A percentile compares a stretch with the other conserved stretches of the same genome.
phyloP scores from a whole-genome alignment of 2,797 vertebrate species.

The Capromys pilorides region DNA sequence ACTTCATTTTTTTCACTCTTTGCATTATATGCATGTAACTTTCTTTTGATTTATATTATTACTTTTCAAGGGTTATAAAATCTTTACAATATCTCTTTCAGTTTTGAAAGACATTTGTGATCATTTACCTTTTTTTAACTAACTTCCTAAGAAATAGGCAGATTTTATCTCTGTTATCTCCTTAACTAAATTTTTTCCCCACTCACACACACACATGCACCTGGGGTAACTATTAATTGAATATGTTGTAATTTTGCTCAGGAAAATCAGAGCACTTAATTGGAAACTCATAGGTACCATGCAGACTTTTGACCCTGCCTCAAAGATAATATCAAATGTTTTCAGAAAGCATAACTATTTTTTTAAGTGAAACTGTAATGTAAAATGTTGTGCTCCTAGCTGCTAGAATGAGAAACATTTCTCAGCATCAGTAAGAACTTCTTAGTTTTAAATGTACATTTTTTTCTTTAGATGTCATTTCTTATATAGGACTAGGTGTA shows the following conservation, averaged over 20 bases:
- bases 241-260: slow-evolving; percentile 25
- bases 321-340: neutral
- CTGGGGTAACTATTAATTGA: neutral
- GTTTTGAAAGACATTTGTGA: slow-evolving; percentile 20
- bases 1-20: neutral
- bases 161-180: neutral
- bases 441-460: neutral
- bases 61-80: neutral
- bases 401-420: neutral
- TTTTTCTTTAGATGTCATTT: neutral
- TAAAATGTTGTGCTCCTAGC: neutral
- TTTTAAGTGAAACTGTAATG: neutral
- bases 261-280: neutral
- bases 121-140: neutral
- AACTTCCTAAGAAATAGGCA: neutral
- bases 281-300: neutral
- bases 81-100: neutral
- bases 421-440: neutral
- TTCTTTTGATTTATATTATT: neutral
- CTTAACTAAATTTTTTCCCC: neutral
- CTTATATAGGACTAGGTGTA: neutral
- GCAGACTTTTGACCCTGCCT: neutral
- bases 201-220: neutral
- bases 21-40: neutral
- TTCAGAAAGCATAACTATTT: slow-evolving; percentile 28